phyloP scores from a whole-genome alignment of 2,888 invertebrate genomes.

The Protula sp. region DNA sequence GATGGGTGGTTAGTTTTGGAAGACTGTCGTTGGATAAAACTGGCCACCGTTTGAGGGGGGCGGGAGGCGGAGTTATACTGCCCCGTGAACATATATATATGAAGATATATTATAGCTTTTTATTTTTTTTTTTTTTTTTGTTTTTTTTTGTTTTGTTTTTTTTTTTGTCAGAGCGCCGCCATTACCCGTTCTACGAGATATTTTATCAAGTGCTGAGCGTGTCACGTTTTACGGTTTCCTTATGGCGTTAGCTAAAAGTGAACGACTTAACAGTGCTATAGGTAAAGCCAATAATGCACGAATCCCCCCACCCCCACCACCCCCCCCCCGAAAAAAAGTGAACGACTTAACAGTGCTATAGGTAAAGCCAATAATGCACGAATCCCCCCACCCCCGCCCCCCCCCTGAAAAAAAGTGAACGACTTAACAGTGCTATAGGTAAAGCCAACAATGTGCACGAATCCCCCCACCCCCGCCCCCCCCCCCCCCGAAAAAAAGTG shows the following conservation, averaged over 20 bases:
- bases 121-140: neutral
- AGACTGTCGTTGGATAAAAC: too few species aligned
- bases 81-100: too few species aligned
- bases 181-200: conserved; percentile 36
- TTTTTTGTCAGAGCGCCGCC: conserved; percentile 39
- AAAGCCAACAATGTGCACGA: conserved; percentile 4
- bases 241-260: conserved; percentile 47
- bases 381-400: neutral
- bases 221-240: conserved; percentile 51
- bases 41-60: too few species aligned
- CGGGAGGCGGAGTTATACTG: too few species aligned
- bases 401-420: conserved; percentile 48
- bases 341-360: conserved; percentile 42
- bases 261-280: conserved; percentile 42
- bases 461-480: too few species aligned
- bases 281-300: conserved; percentile 28
- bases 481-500: conserved; percentile 52
- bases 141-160: neutral
- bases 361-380: conserved; percentile 28
- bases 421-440: conserved; percentile 47
- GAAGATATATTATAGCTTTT: too few species aligned
- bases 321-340: too few species aligned
- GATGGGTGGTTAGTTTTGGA: too few species aligned
- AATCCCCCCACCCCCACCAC: neutral
- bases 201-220: conserved; percentile 37